Evolutionary conservation across 2,797 vertebrate species (phyloP), one percentile per base, ranked within the genome.

Genomic region (Sebastes baramenuke): DNA sequence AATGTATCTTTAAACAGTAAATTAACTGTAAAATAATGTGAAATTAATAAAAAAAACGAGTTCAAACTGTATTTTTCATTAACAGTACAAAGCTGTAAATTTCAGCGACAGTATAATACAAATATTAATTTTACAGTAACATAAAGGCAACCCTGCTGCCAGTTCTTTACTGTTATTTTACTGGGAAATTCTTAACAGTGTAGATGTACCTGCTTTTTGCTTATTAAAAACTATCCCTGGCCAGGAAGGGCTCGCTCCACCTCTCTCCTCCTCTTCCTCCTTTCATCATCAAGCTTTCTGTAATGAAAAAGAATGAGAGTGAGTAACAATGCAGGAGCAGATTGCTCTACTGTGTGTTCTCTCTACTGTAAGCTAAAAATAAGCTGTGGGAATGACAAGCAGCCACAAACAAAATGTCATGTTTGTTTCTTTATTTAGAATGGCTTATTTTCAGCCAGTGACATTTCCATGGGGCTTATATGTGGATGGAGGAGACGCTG

Each of bases 281-380:
- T 82, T 70, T 89, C 91, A 92, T 91, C 71, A 60, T 38, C 62
- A 86, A 38, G 70, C 77, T 75, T 61, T 91, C 89, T 92, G 70
- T 4, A 73, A 85, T 24, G 29, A 38, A 16, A 72, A 65, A 46
- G 30, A 38, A 75, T 14, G 25, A 68, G 42, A 72, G 22, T 65
- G 54, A 83, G 25, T 20, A 74, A 68, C 25, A 81, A 46, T 69
- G 74, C 81, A 62, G 71, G 46, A 73, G 46, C 59, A 72, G 46
- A 25, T 77, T 18, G 29, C 7, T 38, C 32, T 20, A 27, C n/a
- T 52, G 52, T 65, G 66, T 24, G 20, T 76, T 72, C 36, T 38
- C 0, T 38, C 70, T 60, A 56, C 69, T 76, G 55, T 29, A 25
- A 66, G 25, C 71, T 83, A 72, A 80, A 81, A 87, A 67, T 59